These are phyloP conservation scores for Panzeria rudis DNA, from an alignment of 2,888 invertebrate genomes.

Conservation along the genomic window DNA sequence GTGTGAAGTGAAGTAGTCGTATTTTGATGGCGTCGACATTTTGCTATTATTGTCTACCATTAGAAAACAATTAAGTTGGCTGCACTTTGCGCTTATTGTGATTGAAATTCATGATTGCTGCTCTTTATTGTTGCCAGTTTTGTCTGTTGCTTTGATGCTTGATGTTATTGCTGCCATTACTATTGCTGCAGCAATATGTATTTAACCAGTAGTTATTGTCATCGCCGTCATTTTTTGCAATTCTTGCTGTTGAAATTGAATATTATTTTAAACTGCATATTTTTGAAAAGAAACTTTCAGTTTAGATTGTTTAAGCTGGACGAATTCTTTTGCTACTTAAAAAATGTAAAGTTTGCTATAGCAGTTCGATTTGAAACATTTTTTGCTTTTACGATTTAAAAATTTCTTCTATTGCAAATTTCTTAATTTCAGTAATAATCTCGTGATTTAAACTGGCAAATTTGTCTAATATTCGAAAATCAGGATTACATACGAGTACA, in stretches of 20 bases:
- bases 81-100: slow-evolving; percentile 72
- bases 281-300: not conserved
- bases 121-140: slow-evolving; percentile 42
- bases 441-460: too few relatives aligned
- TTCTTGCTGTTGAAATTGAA: slow-evolving; percentile 38
- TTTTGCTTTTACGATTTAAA: too few relatives aligned
- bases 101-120: slow-evolving; percentile 70
- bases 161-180: slow-evolving; percentile 18
- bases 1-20: slow-evolving; percentile 47
- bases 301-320: not conserved
- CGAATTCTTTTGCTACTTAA: not conserved
- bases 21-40: slow-evolving; percentile 70
- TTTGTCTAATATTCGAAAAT: too few relatives aligned
- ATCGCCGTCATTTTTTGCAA: slow-evolving; percentile 14
- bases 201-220: slow-evolving; percentile 47
- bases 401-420: too few relatives aligned
- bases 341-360: too few relatives aligned
- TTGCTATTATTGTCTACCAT: slow-evolving; percentile 71
- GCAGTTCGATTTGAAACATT: too few relatives aligned
- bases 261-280: slow-evolving; percentile 44
- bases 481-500: too few relatives aligned
- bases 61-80: slow-evolving; percentile 74
- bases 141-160: slow-evolving; percentile 11
- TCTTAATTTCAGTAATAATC: too few relatives aligned
- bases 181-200: slow-evolving; percentile 21